Conservation (phyloP, 2,797 vertebrate species). For the Notamacropus eugenii region DNA sequence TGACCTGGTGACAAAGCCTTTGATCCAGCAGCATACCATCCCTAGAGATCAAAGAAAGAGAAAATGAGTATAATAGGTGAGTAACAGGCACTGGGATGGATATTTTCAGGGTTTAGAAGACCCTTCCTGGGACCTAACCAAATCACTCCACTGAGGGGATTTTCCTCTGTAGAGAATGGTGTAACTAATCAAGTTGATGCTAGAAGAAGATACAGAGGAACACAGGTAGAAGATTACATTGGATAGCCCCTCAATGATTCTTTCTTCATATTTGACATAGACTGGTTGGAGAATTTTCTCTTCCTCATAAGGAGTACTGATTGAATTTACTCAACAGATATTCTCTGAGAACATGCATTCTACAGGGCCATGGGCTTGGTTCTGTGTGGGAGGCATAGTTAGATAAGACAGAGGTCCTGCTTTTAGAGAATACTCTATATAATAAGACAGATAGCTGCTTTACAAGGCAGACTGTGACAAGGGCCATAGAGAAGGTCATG, state of each 20-base stretch:
- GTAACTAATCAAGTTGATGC: too few relatives aligned
- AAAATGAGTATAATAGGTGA: not conserved
- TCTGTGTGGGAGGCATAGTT: not conserved
- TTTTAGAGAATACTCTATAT: not conserved
- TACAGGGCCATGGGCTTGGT: not conserved
- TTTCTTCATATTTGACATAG: not conserved
- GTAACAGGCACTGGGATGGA: not conserved
- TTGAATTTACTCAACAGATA: not conserved
- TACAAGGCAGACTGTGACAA: not conserved
- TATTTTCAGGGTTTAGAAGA: not conserved
- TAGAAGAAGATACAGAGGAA: not conserved
- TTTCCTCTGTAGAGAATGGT: too few relatives aligned
- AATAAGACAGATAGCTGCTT: not conserved
- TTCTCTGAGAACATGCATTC: not conserved
- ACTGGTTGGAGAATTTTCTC: not conserved
- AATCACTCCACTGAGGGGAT: too few relatives aligned
- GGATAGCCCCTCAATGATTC: not conserved
- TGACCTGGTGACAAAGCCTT: not conserved
- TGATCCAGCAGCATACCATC: not conserved
- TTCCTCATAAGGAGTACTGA: not conserved
- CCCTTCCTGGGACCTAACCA: not conserved
- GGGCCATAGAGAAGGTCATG: not conserved
- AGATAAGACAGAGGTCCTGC: not conserved
- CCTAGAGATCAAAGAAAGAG: not conserved
- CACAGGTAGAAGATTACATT: not conserved